phyloP scores from a whole-genome alignment of 1,140 invertebrate genomes.

The Octopus sinensis region DNA sequence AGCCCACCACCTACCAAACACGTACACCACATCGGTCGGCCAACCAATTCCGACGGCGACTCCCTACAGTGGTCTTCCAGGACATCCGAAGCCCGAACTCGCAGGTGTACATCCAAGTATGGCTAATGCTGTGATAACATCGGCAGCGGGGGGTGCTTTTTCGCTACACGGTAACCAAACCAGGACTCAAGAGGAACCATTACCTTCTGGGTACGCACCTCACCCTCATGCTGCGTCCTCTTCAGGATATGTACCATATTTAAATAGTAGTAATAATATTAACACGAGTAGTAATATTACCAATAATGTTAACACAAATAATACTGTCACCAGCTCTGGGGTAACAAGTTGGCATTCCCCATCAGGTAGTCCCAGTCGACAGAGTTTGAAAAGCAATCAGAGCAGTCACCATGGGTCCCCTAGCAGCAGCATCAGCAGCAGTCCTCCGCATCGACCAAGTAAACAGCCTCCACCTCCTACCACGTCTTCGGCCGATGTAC shows the following conservation, averaged over 20 bases:
- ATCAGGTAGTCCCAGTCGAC: neutral
- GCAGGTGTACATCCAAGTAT: conserved; percentile 10
- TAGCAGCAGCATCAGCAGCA: neutral
- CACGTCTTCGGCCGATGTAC: neutral
- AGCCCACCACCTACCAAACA: conserved; percentile 45
- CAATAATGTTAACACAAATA: neutral
- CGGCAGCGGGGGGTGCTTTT: neutral
- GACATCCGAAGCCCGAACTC: neutral
- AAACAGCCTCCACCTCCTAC: neutral
- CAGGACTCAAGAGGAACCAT: conserved; percentile 4
- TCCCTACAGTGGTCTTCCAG: conserved; percentile 6
- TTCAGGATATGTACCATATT: conserved; percentile 4
- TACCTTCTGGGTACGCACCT: conserved; percentile 6
- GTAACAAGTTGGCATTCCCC: neutral
- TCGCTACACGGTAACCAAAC: neutral
- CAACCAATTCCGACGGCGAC: neutral
- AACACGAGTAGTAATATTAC: neutral
- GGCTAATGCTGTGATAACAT: conserved; percentile 12
- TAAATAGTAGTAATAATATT: neutral
- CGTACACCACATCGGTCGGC: neutral
- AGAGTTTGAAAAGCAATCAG: neutral
- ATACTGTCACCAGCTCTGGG: neutral
- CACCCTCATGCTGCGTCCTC: conserved; percentile 8
- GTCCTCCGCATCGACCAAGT: conserved; percentile 7
- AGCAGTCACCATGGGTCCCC: neutral